phyloP scores from a whole-genome alignment of 2,113 vertebrate species.

The Anhinga anhinga region DNA sequence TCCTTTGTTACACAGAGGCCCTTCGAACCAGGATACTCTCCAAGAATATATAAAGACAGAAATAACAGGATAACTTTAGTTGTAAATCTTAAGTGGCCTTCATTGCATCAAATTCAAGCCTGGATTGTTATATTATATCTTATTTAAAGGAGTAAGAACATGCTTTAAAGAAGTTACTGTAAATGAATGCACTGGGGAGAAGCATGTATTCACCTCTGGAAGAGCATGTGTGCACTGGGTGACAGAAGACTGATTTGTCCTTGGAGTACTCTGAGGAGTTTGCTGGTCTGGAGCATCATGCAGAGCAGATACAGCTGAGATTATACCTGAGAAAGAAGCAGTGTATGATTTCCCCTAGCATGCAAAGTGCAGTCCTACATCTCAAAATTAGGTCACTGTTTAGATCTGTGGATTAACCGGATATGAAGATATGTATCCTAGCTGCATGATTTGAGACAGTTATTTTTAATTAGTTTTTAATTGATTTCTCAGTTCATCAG shows the following conservation, averaged over 20 bases:
- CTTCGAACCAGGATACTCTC: background rate
- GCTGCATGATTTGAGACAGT: background rate
- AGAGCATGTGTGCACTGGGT: background rate
- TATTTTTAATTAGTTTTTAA: background rate
- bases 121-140: background rate
- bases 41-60: background rate
- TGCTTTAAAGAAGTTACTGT: background rate
- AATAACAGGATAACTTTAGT: background rate
- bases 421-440: background rate
- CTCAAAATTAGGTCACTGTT: background rate
- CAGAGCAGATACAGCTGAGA: slow-evolving; percentile 66
- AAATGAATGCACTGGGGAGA: background rate
- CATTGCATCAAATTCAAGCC: background rate
- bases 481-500: background rate
- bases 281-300: slow-evolving; percentile 25
- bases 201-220: background rate
- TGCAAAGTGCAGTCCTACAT: background rate
- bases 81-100: background rate
- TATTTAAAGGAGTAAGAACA: background rate
- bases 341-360: background rate
- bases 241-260: background rate
- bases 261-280: background rate
- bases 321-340: slow-evolving; percentile 60
- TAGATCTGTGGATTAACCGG: background rate
- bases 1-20: background rate